Percentiles rank a stretch among this genome's conserved stretches.
Evolutionary conservation across 2,113 vertebrate genomes (phyloP).

Genomic region (Trematomus loennbergii): DNA sequence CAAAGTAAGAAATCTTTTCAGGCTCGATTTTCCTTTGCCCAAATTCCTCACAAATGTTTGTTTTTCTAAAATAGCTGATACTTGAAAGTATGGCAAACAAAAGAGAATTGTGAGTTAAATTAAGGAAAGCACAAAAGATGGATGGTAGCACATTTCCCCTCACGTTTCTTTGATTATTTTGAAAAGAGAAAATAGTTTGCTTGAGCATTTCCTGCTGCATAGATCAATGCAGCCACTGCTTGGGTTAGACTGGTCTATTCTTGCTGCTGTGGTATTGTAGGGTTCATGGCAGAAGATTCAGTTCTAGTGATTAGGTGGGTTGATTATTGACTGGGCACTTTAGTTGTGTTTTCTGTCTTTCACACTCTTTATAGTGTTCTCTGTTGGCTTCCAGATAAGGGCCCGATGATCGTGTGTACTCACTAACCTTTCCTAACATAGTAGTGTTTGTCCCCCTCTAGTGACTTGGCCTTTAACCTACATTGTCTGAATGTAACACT

Average conservation of each 20-base stretch:
- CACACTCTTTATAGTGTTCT: background rate
- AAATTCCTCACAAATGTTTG: background rate
- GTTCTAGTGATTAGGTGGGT: background rate
- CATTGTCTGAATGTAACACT: conserved; percentile 24
- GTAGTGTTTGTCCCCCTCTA: conserved; percentile 57
- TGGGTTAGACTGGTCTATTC: background rate
- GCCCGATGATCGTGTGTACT: background rate
- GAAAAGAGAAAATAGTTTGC: conserved; percentile 29
- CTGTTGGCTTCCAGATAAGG: conserved; percentile 17
- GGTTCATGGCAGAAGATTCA: background rate
- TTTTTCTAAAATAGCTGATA: conserved; percentile 17
- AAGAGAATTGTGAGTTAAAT: conserved; percentile 23
- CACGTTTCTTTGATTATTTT: conserved; percentile 28
- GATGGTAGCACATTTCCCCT: conserved; percentile 1
- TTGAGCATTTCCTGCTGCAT: conserved; percentile 25
- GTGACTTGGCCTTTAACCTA: conserved; percentile 33
- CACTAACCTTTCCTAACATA: conserved; percentile 56
- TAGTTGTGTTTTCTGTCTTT: conserved; percentile 30
- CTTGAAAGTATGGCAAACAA: conserved; percentile 32
- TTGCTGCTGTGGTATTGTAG: background rate
- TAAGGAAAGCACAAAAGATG: conserved; percentile 27
- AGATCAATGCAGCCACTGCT: conserved; percentile 14
- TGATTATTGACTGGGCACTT: conserved; percentile 23
- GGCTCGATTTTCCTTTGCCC: conserved; percentile 13
- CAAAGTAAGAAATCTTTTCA: conserved; percentile 9